Conservation (phyloP, 2,797 vertebrate genomes). For the Urocyon cinereoargenteus region DNA sequence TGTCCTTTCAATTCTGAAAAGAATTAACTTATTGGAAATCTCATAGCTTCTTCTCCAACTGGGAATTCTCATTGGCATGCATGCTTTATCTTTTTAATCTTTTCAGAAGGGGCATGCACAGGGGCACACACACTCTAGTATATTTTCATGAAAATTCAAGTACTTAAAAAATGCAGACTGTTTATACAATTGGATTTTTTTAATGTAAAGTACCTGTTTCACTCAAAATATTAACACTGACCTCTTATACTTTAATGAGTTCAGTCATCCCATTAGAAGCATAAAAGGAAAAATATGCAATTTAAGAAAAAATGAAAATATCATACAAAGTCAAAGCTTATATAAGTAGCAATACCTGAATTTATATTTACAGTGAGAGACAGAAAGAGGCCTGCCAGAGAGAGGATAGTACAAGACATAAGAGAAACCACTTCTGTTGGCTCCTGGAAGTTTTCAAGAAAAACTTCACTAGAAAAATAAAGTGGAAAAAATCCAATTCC, state of each 20-base stretch:
- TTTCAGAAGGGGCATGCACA: conserved; percentile 63
- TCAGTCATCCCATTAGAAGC: conserved; percentile 89
- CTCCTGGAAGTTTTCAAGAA: conserved; percentile 21
- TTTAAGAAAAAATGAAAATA: conserved; percentile 83
- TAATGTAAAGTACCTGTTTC: conserved; percentile 35
- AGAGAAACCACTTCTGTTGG: not conserved
- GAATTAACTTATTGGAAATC: not conserved
- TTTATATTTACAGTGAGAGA: conserved; percentile 43
- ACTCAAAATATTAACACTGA: conserved; percentile 83
- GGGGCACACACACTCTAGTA: conserved; percentile 8
- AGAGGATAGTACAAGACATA: not conserved
- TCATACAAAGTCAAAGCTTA: conserved; percentile 58
- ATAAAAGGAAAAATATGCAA: conserved; percentile 87
- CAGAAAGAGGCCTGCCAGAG: not conserved
- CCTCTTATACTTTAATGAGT: conserved; percentile 87
- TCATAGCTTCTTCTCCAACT: conserved; percentile 27
- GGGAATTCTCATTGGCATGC: conserved; percentile 64
- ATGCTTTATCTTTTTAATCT: not conserved
- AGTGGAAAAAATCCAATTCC: not conserved
- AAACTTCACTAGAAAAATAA: conserved; percentile 53
- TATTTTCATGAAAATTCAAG: conserved; percentile 43
- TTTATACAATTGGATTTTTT: not conserved
- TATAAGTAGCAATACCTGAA: conserved; percentile 59
- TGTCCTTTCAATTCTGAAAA: not conserved
- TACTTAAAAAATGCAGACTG: conserved; percentile 33